Conservation (phyloP, 2,797 vertebrate species). For the Brachymystax lenok region DNA sequence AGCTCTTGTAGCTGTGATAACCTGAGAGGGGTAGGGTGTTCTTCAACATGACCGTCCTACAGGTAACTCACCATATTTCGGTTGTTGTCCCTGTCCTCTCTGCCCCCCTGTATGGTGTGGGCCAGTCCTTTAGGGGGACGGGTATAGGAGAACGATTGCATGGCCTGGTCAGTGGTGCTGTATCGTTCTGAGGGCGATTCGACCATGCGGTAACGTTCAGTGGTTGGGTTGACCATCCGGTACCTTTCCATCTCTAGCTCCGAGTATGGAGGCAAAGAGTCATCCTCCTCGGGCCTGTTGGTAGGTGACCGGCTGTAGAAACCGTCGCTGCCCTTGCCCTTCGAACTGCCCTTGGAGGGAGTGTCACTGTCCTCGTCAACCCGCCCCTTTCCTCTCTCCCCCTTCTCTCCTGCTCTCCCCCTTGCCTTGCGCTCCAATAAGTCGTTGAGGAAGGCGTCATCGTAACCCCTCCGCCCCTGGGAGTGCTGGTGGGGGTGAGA, state of each 20-base stretch:
- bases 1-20: not conserved
- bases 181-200: conserved; percentile 51
- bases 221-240: conserved; percentile 66
- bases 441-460: conserved; percentile 82
- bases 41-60: conserved; percentile 50
- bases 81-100: conserved; percentile 84
- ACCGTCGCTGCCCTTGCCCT: conserved; percentile 74
- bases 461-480: conserved; percentile 77
- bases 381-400: conserved; percentile 54
- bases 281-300: conserved; percentile 82
- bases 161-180: conserved; percentile 69
- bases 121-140: conserved; percentile 71
- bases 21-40: not conserved
- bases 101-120: conserved; percentile 81
- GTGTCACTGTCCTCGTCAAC: conserved; percentile 85
- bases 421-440: conserved; percentile 86
- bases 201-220: conserved; percentile 62
- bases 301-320: conserved; percentile 80
- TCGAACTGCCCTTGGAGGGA: conserved; percentile 87
- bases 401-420: conserved; percentile 73
- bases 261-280: conserved; percentile 91
- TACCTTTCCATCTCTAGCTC: conserved; percentile 78
- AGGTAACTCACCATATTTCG: conserved; percentile 92
- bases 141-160: conserved; percentile 79
- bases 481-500: conserved; percentile 57